Conservation (phyloP, 2,797 vertebrate species). For the Mormyrops boulengeri region DNA sequence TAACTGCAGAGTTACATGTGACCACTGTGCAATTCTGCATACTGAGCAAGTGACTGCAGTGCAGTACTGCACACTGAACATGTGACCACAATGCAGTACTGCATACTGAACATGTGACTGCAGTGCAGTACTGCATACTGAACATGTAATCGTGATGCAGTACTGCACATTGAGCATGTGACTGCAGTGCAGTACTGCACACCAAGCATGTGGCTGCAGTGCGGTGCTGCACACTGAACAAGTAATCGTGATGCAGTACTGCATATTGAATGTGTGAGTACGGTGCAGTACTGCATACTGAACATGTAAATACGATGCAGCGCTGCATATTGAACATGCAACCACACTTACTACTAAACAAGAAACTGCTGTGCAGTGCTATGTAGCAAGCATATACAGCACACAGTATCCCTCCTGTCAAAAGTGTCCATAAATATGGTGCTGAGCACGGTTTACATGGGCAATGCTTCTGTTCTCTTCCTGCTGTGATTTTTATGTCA, state of each 20-base stretch:
- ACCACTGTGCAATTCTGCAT: background rate
- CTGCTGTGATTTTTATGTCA: background rate
- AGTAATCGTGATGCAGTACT: background rate
- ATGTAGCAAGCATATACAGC: background rate
- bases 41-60: background rate
- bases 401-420: background rate
- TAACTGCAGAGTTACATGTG: background rate
- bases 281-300: background rate
- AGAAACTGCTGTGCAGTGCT: background rate
- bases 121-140: background rate
- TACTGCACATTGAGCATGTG: background rate
- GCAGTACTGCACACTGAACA: background rate
- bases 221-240: background rate
- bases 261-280: too few relatives aligned
- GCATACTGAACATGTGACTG: background rate
- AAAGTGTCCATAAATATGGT: background rate
- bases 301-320: too few relatives aligned
- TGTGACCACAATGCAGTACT: background rate
- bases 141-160: background rate
- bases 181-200: background rate
- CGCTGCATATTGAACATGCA: background rate
- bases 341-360: background rate
- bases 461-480: background rate
- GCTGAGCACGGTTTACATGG: background rate
- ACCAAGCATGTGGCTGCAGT: too few relatives aligned